Evolutionary conservation across 1,140 invertebrate species (phyloP).

Genomic region (Dufourea novaeangliae): DNA sequence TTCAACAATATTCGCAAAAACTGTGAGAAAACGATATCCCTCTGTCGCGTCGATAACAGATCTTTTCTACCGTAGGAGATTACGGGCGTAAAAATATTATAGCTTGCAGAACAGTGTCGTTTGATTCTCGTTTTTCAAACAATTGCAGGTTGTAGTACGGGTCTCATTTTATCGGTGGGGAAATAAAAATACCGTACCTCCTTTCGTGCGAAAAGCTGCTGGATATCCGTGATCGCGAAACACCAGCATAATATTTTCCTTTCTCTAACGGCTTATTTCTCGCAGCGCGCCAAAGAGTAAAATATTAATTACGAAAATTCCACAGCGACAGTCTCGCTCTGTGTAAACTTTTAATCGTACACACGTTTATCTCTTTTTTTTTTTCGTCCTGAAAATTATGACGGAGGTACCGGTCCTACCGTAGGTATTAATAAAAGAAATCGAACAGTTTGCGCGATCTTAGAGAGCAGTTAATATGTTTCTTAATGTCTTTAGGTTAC

Average conservation of each 20-base stretch:
- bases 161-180: neutral
- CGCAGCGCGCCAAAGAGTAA: conserved; percentile 1
- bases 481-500: no score
- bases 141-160: neutral
- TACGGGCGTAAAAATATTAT: neutral
- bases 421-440: no score
- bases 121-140: conserved; percentile 9
- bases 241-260: neutral
- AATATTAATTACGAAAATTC: conserved; percentile 69
- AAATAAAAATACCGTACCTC: conserved; percentile 13
- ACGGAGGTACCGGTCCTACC: neutral
- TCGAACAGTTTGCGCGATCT: no score
- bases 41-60: neutral
- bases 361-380: neutral
- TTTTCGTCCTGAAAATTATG: conserved; percentile 1
- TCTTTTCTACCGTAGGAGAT: neutral
- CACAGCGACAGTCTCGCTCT: neutral
- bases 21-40: neutral
- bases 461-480: no score
- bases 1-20: neutral
- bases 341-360: conserved; percentile 23
- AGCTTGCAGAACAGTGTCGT: neutral
- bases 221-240: neutral
- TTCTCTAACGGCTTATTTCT: conserved; percentile 11
- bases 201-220: neutral